These are phyloP conservation scores for Margaritifera margaritifera DNA, from an alignment of 2,888 invertebrate species.

Conservation along the genomic window DNA sequence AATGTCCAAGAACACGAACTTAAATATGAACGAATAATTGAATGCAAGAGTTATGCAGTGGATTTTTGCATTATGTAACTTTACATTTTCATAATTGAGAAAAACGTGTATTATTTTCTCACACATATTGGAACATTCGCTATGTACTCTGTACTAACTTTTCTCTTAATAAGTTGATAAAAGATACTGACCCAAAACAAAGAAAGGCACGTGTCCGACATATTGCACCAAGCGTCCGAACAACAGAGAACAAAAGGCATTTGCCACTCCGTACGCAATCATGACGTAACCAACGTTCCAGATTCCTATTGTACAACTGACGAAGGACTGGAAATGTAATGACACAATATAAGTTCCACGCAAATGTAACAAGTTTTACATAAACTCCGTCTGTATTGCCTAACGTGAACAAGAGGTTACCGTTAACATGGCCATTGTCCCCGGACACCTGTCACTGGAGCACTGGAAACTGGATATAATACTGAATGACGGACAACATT, in stretches of 20 bases:
- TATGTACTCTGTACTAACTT: background rate
- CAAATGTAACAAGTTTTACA: background rate
- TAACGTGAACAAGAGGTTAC: background rate
- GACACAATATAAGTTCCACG: no score
- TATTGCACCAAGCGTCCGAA: slow-evolving; percentile 66
- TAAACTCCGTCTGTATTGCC: background rate
- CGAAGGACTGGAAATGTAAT: slow-evolving; percentile 56
- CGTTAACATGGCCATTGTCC: background rate
- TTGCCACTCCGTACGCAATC: slow-evolving; percentile 67
- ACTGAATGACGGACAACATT: no score
- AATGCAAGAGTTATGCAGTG: no score
- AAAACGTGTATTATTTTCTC: no score
- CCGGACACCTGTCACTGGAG: no score
- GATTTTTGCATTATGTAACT: no score
- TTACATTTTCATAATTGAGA: no score
- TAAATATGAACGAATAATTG: no score
- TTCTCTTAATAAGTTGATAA: background rate
- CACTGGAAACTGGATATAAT: no score
- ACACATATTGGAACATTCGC: background rate
- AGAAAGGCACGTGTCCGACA: slow-evolving; percentile 67
- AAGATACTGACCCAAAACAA: slow-evolving; percentile 36
- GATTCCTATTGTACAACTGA: slow-evolving; percentile 66
- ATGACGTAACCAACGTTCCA: slow-evolving; percentile 69
- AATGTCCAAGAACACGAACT: no score
- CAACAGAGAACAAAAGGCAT: slow-evolving; percentile 62